Percentiles rank a stretch among this genome's conserved stretches.
Conservation (phyloP, 2,888 invertebrate genomes). For the Lepeophtheirus nordmannii region DNA sequence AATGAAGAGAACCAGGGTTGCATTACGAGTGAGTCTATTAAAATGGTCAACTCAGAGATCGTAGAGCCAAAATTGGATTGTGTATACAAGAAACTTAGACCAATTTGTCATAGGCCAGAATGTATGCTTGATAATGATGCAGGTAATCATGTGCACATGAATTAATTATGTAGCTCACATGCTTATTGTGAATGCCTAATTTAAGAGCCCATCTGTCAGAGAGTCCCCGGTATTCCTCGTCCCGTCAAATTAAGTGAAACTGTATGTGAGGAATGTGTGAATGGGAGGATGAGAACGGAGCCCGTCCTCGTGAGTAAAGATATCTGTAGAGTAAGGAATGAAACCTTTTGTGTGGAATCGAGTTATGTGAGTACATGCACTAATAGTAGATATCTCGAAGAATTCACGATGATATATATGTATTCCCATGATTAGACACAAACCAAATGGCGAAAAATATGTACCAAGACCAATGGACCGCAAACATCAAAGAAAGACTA, state of each 20-base stretch:
- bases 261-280: conserved; percentile 7
- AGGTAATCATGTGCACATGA: background rate
- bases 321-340: background rate
- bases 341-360: conserved; percentile 7
- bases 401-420: background rate
- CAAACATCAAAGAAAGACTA: background rate
- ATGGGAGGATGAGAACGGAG: background rate
- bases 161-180: background rate
- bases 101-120: background rate
- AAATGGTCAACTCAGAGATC: conserved; percentile 1
- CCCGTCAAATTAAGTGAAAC: conserved; percentile 4
- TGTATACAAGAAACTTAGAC: background rate
- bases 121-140: background rate
- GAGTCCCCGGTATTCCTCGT: background rate
- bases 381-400: background rate
- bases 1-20: background rate
- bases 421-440: background rate
- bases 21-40: background rate
- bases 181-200: background rate
- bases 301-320: conserved; percentile 2
- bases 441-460: background rate
- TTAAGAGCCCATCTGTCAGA: background rate
- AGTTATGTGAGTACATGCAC: background rate
- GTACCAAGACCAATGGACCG: background rate
- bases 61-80: background rate